phyloP scores from a whole-genome alignment of 2,113 vertebrate genomes.

The Lamprotornis superbus region DNA sequence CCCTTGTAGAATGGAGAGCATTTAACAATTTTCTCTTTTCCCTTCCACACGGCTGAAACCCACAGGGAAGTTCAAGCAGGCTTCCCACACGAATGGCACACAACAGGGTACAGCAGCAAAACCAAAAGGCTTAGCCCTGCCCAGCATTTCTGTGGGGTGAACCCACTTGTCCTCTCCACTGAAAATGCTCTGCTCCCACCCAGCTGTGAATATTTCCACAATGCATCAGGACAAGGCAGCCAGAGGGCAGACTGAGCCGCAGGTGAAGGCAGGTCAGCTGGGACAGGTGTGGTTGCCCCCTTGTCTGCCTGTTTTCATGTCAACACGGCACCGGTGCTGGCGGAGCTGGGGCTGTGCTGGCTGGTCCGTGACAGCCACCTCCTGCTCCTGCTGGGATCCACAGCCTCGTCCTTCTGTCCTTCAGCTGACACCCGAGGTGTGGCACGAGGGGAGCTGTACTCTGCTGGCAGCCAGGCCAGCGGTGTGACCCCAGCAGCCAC shows the following conservation, averaged over 20 bases:
- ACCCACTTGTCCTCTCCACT: rapidly evolving
- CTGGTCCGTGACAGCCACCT: neutral
- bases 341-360: neutral
- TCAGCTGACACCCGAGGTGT: neutral
- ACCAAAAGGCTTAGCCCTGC: neutral
- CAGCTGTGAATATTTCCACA: neutral
- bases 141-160: neutral
- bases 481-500: neutral
- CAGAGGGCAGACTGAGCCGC: rapidly evolving
- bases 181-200: neutral
- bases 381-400: neutral
- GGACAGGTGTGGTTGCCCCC: neutral
- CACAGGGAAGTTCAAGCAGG: rapidly evolving
- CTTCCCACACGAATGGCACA: neutral
- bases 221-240: neutral
- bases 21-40: neutral
- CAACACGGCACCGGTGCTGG: rapidly evolving
- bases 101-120: neutral
- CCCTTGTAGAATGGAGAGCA: too few species aligned
- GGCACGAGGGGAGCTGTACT: rapidly evolving
- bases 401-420: neutral
- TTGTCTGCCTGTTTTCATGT: conserved; percentile 2
- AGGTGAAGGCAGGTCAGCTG: neutral
- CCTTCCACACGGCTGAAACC: neutral
- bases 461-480: rapidly evolving